Evolutionary conservation across 2,113 vertebrate genomes (phyloP), one percentile per base, ranked within the genome.

Genomic region (Poeciliopsis prolifica): DNA sequence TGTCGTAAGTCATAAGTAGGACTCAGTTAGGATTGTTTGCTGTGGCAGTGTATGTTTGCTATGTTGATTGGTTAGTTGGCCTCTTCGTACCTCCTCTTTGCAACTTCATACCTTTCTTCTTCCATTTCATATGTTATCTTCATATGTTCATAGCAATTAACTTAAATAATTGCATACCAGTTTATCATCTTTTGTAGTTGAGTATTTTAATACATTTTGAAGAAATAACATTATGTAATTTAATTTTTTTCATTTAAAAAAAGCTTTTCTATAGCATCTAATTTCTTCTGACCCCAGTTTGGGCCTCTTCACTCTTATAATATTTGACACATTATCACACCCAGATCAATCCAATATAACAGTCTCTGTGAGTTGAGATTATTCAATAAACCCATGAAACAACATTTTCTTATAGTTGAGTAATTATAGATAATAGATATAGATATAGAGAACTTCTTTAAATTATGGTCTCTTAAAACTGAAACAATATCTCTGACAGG

Each of bases 1-100:
- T 82, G 1, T 29, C 29, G 29, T 72, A 30, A 28, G 42, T 31
- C 78, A 61, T 37, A 37, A 65, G 42, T 63, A 2, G 60, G 42
- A 28, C 33, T 80, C 60, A 12, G 19, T 3, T 5, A 40, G 24
- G n/a, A 29, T 35, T 24, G 24, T 58, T 58, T 58, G 2, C 51
- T 58, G 51, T 58, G 24, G 3, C 51, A 58, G 51, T 58, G 51
- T 58, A 11, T 54, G 51, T 58, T 58, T 58, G 22, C 9, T 24
- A 19, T 58, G 51, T 58, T n/a, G 24, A 35, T 22, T 54, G 7
- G 19, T 24, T 19, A 54, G 48, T 54, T 22, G 6, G 48, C 5
- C 17, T 54, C 48, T 58, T 58, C 6, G 7, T n/a, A n/a, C 51
- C 24, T 58, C 51, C 22, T 58, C 5, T 48, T 48, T 48, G 44